Conservation (phyloP, 1,140 invertebrate species). For the Aculops lycopersici region DNA sequence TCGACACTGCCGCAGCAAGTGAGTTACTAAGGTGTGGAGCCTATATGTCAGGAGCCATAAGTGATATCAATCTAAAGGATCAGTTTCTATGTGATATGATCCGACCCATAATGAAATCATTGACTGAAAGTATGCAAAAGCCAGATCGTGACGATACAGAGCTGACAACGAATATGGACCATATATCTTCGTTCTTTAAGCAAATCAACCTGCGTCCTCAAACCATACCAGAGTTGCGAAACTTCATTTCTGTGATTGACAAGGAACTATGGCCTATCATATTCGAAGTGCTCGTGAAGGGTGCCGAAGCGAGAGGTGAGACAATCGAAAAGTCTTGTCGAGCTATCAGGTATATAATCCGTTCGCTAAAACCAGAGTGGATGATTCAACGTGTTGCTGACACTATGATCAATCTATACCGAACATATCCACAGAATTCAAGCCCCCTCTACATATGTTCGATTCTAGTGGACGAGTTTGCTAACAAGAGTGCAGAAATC, state of each 20-base stretch:
- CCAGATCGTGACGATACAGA: slow-evolving; percentile 14
- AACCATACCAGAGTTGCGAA: too few species aligned
- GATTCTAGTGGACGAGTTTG: slow-evolving; percentile 81
- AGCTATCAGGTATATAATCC: slow-evolving; percentile 51
- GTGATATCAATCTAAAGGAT: too few species aligned
- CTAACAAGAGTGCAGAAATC: slow-evolving; percentile 18
- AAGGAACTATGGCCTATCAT: slow-evolving; percentile 7
- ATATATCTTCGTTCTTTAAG: slow-evolving; percentile 51
- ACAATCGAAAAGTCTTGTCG: slow-evolving; percentile 71
- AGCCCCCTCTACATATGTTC: slow-evolving; percentile 70
- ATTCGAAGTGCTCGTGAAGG: slow-evolving; percentile 1
- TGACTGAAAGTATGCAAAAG: not conserved
- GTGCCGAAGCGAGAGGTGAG: slow-evolving; percentile 25
- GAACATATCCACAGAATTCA: slow-evolving; percentile 40
- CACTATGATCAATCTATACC: slow-evolving; percentile 52
- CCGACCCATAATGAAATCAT: not conserved
- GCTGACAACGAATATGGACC: slow-evolving; percentile 66
- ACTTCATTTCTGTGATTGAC: not conserved
- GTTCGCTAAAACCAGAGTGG: slow-evolving; percentile 21
- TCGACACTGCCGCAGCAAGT: too few species aligned
- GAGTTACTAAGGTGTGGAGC: too few species aligned
- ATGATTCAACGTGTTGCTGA: slow-evolving; percentile 7
- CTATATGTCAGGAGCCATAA: too few species aligned
- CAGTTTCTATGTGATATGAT: too few species aligned
- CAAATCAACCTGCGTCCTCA: slow-evolving; percentile 8